These are phyloP conservation scores for Dichetophora obliterata DNA, from an alignment of 2,888 invertebrate genomes.

Conservation along the genomic window DNA sequence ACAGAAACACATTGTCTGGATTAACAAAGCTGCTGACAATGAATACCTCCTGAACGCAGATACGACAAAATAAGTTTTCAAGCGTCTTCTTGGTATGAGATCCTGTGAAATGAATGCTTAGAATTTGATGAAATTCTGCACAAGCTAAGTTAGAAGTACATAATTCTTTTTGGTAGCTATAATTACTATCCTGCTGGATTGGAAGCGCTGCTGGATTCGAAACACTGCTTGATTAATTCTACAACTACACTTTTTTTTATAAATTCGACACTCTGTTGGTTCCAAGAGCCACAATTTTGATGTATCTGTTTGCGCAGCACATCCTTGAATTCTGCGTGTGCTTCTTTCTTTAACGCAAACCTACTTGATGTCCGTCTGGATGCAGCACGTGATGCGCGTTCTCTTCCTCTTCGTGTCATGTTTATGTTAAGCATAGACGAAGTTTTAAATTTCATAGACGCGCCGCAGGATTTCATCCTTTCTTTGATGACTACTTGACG, in stretches of 20 bases:
- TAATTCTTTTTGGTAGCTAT: no score
- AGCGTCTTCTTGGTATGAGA: not conserved
- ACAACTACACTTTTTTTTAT: no score
- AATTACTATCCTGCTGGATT: no score
- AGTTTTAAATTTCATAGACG: conserved; percentile 22
- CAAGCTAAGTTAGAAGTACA: no score
- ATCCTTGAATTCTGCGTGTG: not conserved
- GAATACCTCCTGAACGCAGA: not conserved
- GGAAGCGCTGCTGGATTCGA: no score
- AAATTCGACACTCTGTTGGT: no score
- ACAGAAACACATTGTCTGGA: conserved; percentile 12
- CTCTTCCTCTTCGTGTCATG: not conserved
- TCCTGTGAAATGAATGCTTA: not conserved
- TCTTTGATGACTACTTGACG: not conserved
- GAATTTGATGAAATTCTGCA: not conserved
- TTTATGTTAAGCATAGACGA: not conserved
- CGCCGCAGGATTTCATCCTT: not conserved
- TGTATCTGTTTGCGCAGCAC: not conserved
- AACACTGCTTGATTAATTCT: no score
- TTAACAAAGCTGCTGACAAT: conserved; percentile 22
- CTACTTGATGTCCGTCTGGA: not conserved
- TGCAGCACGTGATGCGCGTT: not conserved
- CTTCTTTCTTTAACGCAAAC: not conserved
- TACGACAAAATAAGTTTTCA: conserved; percentile 9
- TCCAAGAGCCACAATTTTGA: not conserved